Evolutionary conservation across 1,140 invertebrate genomes (phyloP), one percentile per base, ranked within the genome.

Genomic region (Pararge aegeria): DNA sequence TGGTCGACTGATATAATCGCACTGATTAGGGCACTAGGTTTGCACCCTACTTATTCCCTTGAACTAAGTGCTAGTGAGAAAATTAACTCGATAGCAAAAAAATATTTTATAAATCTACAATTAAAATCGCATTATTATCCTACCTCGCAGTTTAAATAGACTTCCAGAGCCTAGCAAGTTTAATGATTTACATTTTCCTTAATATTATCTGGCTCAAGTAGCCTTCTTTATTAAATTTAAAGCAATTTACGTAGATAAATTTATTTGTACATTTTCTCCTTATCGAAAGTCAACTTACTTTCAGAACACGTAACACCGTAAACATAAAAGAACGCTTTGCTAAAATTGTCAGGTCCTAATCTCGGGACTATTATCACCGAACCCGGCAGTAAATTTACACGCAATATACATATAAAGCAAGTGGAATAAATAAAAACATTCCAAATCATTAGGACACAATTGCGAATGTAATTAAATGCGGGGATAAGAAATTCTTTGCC

Each of bases 271-370:
- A 51, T 48, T 51, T 24, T 21, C 10, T 19, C 37, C 49, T 52
- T 48, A 64, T 66, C 48, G 51, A 63, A 72, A 69, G 65, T 64
- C 66, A 66, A 70, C 70, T 74, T 76, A 74, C 66, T 84, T 81
- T 73, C 80, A 73, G 67, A 61, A 73, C 83, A 86, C 83, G 79
- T 83, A 83, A 82, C 70, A 71, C 78, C 70, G 70, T 80, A 74
- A 83, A 81, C 80, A 80, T 83, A 78, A 83, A 85, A 85, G 72
- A 74, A 72, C 68, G 68, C 70, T 79, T 75, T 68, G 65, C 74
- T 73, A 73, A 76, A 80, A 79, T 82, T 80, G 75, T 83, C 68
- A 77, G 73, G 68, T 68, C 69, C 78, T 80, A 78, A 83, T 83
- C 77, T 73, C 55, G 73, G 70, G 61, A 16, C 70, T 62, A 74